Evolutionary conservation across 2,888 invertebrate genomes (phyloP).

Genomic region (Cremastinae sp.): DNA sequence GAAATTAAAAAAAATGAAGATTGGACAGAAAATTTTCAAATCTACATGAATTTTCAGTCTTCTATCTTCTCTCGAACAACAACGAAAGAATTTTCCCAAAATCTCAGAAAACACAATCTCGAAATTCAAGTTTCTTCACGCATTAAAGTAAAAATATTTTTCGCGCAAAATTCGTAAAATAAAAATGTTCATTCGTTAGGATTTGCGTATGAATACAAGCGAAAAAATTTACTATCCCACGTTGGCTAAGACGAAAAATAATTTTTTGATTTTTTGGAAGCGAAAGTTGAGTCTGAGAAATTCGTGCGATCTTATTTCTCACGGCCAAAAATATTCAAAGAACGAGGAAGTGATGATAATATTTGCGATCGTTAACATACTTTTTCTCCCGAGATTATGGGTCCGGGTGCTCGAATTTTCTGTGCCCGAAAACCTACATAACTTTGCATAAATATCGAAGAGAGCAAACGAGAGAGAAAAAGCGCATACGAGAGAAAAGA

Average conservation of each 20-base stretch:
- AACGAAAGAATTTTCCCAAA: too few relatives aligned
- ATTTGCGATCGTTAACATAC: slow-evolving; percentile 40
- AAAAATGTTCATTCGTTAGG: too few relatives aligned
- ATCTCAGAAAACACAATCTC: too few relatives aligned
- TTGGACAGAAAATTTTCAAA: slow-evolving; percentile 67
- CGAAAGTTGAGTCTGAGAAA: slow-evolving; percentile 44
- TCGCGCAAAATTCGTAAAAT: too few relatives aligned
- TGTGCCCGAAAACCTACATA: slow-evolving; percentile 54
- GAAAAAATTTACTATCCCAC: too few relatives aligned
- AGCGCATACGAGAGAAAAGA: slow-evolving; percentile 12
- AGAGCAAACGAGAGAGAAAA: neutral
- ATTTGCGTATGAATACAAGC: too few relatives aligned
- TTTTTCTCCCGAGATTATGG: slow-evolving; percentile 21
- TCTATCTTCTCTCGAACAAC: too few relatives aligned
- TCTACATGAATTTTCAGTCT: neutral
- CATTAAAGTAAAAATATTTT: too few relatives aligned
- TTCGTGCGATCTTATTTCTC: slow-evolving; percentile 35
- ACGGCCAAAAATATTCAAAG: slow-evolving; percentile 53
- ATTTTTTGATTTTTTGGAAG: neutral
- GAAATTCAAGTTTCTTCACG: too few relatives aligned
- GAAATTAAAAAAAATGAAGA: slow-evolving; percentile 75
- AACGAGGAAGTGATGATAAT: slow-evolving; percentile 27
- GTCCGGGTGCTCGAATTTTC: slow-evolving; percentile 17
- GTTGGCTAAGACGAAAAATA: slow-evolving; percentile 2
- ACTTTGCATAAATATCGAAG: slow-evolving; percentile 51